Evolutionary conservation across 2,113 vertebrate genomes (phyloP).

Genomic region (Porphyrio hochstetteri): DNA sequence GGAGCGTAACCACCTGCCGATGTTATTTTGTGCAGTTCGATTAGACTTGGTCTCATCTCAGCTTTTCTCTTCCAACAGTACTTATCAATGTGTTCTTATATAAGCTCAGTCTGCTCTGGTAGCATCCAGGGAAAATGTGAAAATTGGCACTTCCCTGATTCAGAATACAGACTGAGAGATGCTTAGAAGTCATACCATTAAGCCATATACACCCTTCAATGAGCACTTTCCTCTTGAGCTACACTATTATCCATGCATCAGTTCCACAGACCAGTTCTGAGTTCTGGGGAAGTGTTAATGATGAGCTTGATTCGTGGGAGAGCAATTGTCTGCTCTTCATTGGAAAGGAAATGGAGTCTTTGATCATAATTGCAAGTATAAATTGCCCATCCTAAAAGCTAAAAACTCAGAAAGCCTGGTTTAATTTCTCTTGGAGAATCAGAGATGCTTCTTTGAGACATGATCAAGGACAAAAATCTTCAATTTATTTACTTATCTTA

Average conservation of each 20-base stretch:
- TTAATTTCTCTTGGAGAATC: neutral
- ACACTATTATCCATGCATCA: neutral
- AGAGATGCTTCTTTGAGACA: neutral
- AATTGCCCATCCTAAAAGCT: constrained; percentile 5
- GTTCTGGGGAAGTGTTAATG: constrained; percentile 16
- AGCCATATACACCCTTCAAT: neutral
- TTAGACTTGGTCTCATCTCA: neutral
- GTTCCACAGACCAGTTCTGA: neutral
- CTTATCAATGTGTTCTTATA: neutral
- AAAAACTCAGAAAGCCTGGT: constrained; percentile 11
- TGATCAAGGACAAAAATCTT: constrained; percentile 20
- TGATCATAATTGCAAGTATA: constrained; percentile 40
- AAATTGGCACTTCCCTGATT: neutral
- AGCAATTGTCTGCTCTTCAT: neutral
- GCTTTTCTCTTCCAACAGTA: neutral
- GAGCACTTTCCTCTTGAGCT: neutral
- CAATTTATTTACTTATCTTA: neutral
- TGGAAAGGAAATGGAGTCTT: constrained; percentile 11
- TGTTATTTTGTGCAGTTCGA: neutral
- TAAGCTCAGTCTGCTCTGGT: neutral
- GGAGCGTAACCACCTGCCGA: accelerated
- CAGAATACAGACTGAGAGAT: neutral
- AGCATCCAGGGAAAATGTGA: neutral
- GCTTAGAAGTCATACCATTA: neutral
- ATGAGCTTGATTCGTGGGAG: neutral